phyloP scores from a whole-genome alignment of 1,140 invertebrate genomes.

The Pteromalus puparum region DNA sequence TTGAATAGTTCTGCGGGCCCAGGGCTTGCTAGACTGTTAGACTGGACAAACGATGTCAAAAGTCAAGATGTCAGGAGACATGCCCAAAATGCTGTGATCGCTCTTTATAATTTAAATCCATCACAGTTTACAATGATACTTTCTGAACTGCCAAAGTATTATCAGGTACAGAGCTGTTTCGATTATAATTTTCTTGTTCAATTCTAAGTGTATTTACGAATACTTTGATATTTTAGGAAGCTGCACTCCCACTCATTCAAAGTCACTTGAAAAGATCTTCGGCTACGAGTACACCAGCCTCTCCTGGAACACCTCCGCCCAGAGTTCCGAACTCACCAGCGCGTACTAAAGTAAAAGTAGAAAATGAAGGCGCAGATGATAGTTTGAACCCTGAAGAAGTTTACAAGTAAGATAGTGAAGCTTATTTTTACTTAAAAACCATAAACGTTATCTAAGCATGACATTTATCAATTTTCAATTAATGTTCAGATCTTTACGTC shows the following conservation, averaged over 20 bases:
- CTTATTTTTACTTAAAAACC: background rate
- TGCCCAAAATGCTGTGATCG: conserved; percentile 87
- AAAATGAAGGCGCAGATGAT: conserved; percentile 77
- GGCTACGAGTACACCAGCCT: conserved; percentile 74
- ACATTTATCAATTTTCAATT: conserved; percentile 51
- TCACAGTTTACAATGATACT: conserved; percentile 90
- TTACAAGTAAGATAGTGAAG: conserved; percentile 76
- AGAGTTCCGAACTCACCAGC: conserved; percentile 70
- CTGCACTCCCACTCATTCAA: conserved; percentile 89
- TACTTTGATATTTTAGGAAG: conserved; percentile 77
- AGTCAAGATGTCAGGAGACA: conserved; percentile 86
- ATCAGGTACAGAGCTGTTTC: conserved; percentile 74
- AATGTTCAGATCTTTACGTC: conserved; percentile 82
- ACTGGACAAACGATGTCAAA: conserved; percentile 82
- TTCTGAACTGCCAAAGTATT: conserved; percentile 87
- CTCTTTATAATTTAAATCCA: conserved; percentile 93
- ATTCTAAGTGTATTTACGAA: background rate
- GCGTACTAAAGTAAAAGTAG: conserved; percentile 62
- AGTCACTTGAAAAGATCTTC: conserved; percentile 84
- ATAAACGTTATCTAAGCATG: conserved; percentile 1
- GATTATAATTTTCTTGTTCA: background rate
- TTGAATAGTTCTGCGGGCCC: conserved; percentile 75
- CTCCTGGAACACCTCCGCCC: conserved; percentile 74
- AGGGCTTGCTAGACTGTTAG: conserved; percentile 82
- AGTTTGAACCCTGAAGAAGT: conserved; percentile 91